phyloP scores from a whole-genome alignment of 1,140 invertebrate genomes.

The Harpegnathos saltator region DNA sequence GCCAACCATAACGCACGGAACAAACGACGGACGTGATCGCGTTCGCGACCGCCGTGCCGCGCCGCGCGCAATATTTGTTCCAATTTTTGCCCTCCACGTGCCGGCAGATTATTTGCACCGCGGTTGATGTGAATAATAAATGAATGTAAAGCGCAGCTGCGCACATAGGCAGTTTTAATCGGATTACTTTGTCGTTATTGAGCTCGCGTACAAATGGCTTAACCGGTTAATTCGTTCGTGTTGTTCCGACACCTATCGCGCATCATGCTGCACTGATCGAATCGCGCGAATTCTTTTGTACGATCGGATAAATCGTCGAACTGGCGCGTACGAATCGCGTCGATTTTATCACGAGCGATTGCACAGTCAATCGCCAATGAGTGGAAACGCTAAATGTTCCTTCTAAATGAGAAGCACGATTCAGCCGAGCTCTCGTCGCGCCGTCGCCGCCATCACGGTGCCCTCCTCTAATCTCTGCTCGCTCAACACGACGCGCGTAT shows the following conservation, averaged over 20 bases:
- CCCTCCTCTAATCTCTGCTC: no score
- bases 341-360: no score
- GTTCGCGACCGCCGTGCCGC: background rate
- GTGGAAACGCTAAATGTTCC: no score
- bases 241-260: background rate
- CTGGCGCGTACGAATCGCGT: no score
- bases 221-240: background rate
- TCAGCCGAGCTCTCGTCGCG: no score
- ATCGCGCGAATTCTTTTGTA: background rate
- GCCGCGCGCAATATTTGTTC: conserved; percentile 39
- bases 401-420: no score
- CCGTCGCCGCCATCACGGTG: no score
- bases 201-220: background rate
- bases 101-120: background rate
- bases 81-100: conserved; percentile 16
- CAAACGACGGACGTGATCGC: conserved; percentile 64
- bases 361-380: no score
- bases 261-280: conserved; percentile 5
- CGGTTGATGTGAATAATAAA: conserved; percentile 6
- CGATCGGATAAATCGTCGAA: no score
- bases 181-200: conserved; percentile 9
- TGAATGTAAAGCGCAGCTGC: background rate
- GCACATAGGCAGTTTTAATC: conserved; percentile 17
- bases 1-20: background rate
- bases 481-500: no score